A percentile compares a stretch with the other conserved stretches of the same genome.
phyloP scores from a whole-genome alignment of 2,888 invertebrate genomes.

The Cancer borealis region DNA sequence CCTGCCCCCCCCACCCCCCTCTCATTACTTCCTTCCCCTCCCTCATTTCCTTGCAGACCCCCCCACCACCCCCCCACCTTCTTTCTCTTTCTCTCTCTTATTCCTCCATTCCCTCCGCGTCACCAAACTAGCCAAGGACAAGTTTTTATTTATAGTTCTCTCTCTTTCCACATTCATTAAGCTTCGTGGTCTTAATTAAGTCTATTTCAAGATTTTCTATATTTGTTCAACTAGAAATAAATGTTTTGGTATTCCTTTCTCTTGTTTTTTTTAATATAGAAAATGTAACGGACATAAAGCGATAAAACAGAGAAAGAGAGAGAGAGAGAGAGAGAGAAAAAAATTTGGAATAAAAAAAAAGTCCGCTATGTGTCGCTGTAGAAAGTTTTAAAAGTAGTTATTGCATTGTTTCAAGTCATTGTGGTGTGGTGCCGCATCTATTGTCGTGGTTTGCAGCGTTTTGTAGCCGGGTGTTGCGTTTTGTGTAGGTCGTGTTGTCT shows the following conservation, averaged over 20 bases:
- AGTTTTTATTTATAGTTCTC: neutral
- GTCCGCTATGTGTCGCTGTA: no score
- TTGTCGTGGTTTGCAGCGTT: no score
- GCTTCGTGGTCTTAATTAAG: neutral
- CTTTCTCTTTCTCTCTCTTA: neutral
- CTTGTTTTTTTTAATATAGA: no score
- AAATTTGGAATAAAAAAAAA: no score
- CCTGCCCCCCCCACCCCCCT: neutral
- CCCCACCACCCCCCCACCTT: neutral
- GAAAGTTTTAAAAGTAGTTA: neutral
- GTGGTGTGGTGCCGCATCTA: neutral
- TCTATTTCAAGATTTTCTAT: neutral
- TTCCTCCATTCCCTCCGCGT: neutral
- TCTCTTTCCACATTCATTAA: neutral
- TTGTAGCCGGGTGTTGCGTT: no score
- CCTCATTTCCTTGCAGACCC: neutral
- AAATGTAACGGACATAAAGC: no score
- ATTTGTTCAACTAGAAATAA: no score
- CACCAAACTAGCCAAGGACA: no score
- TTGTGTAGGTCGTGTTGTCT: neutral
- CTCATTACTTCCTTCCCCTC: neutral
- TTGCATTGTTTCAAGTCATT: neutral
- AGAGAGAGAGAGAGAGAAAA: no score
- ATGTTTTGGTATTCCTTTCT: no score
- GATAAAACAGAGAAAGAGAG: no score